Base-by-base conservation (phyloP, 2,113 vertebrate species). In the Rhineura floridana region DNA sequence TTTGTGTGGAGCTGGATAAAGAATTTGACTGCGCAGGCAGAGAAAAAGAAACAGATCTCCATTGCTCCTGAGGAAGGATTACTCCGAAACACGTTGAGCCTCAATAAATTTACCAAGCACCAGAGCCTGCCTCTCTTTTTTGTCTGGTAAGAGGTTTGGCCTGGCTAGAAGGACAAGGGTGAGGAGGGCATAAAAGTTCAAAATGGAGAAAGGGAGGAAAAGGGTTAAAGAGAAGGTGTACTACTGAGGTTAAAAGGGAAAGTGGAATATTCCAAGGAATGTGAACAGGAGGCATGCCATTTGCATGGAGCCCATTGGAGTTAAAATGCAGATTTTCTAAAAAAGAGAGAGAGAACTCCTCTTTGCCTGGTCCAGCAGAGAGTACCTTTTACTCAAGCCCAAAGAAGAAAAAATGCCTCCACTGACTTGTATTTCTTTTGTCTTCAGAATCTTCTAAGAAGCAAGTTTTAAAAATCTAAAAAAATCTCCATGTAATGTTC, bases 241-340 rank as follows among this genome's bases (percentile, higher is more conserved):
- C 91, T 87, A 92, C 83, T 25, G 50, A 78, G 87, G 84, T 89
- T 88, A 87, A 92, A 52, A 88, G 89, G 91, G 89, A 92, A 88
- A 75, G 85, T 92, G 81, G 63, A 92, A 85, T 89, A 95, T 93
- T 95, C 89, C 87, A 93, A 42, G 93, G 86, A 93, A 95, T 93
- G 90, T 89, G 90, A 94, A 92, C 91, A 89, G 86, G 86, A 93
- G 93, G 85, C 89, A 86, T 92, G 89, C 90, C 42, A 94, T 92
- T 93, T 77, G 90, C 89, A 87, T 76, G 87, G 92, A 94, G 91
- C 91, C 88, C 93, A 91, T 89, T 70, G 42, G 93, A 91, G 92
- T 86, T 89, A 81, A 93, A 94, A 94, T 91, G 90, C 9, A 90
- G 87, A 94, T 94, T 85, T 88, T 78, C 42, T 85, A 93, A 85